Base-by-base conservation (phyloP, 2,888 invertebrate genomes). In the Laothoe populi region DNA sequence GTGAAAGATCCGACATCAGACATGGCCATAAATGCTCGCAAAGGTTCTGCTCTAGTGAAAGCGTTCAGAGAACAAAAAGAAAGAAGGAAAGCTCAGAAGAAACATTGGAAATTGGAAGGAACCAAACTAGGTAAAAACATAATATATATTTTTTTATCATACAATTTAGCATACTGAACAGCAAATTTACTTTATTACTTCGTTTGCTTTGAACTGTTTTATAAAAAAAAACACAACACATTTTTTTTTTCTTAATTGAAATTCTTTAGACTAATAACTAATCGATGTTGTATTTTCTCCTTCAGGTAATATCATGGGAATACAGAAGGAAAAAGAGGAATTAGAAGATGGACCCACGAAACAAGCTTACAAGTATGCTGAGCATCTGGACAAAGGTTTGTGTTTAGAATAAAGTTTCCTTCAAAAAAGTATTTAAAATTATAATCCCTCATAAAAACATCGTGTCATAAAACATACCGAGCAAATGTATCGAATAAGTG, bases 21-120 rank as follows among this genome's bases (percentile, higher is more conserved):
- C 78, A 98, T 99, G 98, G 99, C 99, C 0, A 92, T 99, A 57
- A 96, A 98, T 60, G 96, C 99, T 0, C 95, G 99, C 3, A 99
- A 99, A 87, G 99, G 99, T 0, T 98, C 98, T 0, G 95, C 96
- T 1, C 92, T 98, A 4, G 99, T 99, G 0, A 95, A 98, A 66
- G 95, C 96, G 0, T 98, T 96, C 83, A 94, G 99, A 60, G 99
- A 99, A 82, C 98, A 99, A 82, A 99, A 99, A 79, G 99, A 99
- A 82, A 93, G 98, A n/a, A 95, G 96, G 62, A 98, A 98, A 82
- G 99, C 98, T 0, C 99, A 99, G 84, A 98, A 99, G 85, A 99
- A 99, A 81, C 99, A 99, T 82, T 99, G 99, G 99, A 99, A 99
- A 84, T 87, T 99, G 64, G 98, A 99, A 58, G 99, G 99, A 45